Base-by-base conservation (phyloP, 1,140 invertebrate genomes). In the Amyelois transitella region DNA sequence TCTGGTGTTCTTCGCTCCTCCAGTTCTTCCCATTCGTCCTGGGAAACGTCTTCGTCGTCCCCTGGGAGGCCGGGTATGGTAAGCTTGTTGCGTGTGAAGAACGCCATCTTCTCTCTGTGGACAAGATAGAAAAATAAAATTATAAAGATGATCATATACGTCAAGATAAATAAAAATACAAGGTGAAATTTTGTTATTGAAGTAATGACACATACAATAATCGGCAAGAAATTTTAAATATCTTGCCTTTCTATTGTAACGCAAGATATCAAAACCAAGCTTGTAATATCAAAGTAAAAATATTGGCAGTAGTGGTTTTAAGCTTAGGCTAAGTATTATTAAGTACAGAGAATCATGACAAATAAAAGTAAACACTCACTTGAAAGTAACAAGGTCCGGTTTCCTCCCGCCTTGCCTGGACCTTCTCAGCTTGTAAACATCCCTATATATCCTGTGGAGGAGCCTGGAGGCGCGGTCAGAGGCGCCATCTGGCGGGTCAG, bases 61-160 rank as follows among this genome's bases (percentile, higher is more conserved):
- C 90, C 89, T 4, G 94, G 94, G 50, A 96, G 83, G 28, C 95
- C 91, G 53, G 95, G 95, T 64, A 96, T 92, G 59, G 91, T 93
- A 18, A 94, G 75, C 69, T 95, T 95, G 5, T 93, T 91, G 57
- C 94, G 91, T 1, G 96, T 97, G 79, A 98, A 97, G 87, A 98
- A 98, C 10, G 96, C 95, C 93, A 98, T 98, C 87, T 97, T 98
- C 88, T 97, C 96, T 90, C 96, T 97, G 88, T 70, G 18, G 90
- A 90, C 60, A 18, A 61, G n/a, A n/a, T n/a, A n/a, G 74, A 49
- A 53, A 24, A 58, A 58, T 66, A 47, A 20, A 24, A 49, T 17
- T 7, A 1, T 17, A 20, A 55, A n/a, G 18, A 2, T 45, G 10
- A 45, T 45, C 7, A 45, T 18, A 6, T 45, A 19, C 2, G 25